Evolutionary conservation across 1,140 invertebrate genomes (phyloP), one percentile per base, ranked within the genome.

Genomic region (Listronotus oregonensis): DNA sequence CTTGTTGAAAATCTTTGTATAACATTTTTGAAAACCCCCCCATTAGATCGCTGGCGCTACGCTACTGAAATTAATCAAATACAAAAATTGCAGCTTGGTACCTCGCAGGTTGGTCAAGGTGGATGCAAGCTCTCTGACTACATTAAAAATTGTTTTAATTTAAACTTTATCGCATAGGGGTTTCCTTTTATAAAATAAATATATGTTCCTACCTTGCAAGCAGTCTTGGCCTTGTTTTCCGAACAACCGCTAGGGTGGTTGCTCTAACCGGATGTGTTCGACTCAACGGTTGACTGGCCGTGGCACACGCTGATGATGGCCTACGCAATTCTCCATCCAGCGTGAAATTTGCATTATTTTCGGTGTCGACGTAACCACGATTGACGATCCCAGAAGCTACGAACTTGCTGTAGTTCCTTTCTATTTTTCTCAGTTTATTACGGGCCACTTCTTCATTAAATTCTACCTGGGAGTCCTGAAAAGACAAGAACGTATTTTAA

Each of bases 381-480:
- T 75, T 74, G 1, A 70, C 64, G 14, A 65, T 67, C 12, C 74
- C 74, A 17, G 60, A 63, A 37, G 67, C 64, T 42, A 74, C 42
- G 46, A 71, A 74, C 43, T 67, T 68, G 14, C 57, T 56, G 55
- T 73, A 74, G 60, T 74, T 74, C 61, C 71, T 69, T 51, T 74
- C 73, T 5, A 74, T 74, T 43, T 64, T 59, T 12, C 69, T 58
- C 12, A 74, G 46, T 63, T 66, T 70, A 21, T 18, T 39, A 9
- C 73, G 52, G 11, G 66, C 46, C 34, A 50, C 34, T 42, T 73
- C 71, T 11, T 73, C 68, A 17, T 69, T 37, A 17, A 66, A 66
- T 40, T 60, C 57, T 32, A 34, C 4, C 15, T 46, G n/a, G 8
- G n/a, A 6, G 21, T 32, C 6, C 37, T 40, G 11, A 37, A 37